Conservation (phyloP, 2,113 vertebrate species). For the Ictidomys tridecemlineatus region DNA sequence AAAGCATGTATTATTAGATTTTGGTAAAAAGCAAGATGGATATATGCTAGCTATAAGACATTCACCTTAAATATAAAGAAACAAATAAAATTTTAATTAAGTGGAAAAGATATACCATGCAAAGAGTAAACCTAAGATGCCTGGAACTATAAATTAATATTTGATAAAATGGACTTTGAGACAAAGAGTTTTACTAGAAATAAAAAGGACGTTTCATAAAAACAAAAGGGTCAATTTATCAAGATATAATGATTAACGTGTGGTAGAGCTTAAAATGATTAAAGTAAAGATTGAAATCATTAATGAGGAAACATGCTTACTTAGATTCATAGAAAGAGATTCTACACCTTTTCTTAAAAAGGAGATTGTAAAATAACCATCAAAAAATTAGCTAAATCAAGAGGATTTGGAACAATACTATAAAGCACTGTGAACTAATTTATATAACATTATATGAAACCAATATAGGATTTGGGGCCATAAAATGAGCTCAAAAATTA, state of each 20-base stretch:
- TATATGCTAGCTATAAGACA: too few species aligned
- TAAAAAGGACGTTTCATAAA: neutral
- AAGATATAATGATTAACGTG: neutral
- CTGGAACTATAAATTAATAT: conserved; percentile 1
- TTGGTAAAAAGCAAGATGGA: too few species aligned
- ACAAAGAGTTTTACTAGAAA: neutral
- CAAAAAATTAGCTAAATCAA: neutral
- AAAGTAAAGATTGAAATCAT: neutral
- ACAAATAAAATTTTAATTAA: neutral
- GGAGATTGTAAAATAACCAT: neutral
- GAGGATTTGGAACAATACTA: neutral
- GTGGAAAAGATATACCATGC: neutral
- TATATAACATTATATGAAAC: neutral
- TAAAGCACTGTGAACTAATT: conserved; percentile 7
- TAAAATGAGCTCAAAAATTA: neutral
- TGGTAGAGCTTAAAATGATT: neutral
- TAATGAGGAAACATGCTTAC: neutral
- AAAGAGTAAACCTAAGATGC: neutral
- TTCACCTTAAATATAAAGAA: neutral
- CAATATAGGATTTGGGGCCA: neutral
- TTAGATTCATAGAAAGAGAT: neutral
- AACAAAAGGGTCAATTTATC: too few species aligned
- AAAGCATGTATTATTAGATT: too few species aligned
- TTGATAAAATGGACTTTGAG: neutral
- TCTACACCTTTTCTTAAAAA: conserved; percentile 4